Evolutionary conservation across 2,113 vertebrate species (phyloP).

Genomic region (Oreochromis aureus): DNA sequence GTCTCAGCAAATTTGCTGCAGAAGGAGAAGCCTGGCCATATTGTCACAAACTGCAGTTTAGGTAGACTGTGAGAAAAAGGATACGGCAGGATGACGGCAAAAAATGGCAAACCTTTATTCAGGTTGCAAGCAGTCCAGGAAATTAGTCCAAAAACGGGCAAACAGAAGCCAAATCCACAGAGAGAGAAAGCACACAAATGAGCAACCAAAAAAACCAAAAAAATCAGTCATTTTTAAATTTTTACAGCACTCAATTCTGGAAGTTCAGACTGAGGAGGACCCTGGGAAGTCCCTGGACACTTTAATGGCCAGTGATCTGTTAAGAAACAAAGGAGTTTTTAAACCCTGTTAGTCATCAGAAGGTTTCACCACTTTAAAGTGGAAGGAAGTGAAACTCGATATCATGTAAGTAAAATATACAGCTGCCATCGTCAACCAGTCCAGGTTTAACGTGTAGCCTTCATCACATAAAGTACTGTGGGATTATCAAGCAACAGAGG

Average conservation of each 20-base stretch:
- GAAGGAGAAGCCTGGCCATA: not conserved
- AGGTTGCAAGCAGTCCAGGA: not conserved
- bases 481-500: not conserved
- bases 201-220: not conserved
- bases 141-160: not conserved
- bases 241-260: not conserved
- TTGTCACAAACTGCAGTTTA: not conserved
- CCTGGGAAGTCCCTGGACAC: not conserved
- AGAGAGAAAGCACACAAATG: not conserved
- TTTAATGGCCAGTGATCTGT: not conserved
- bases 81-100: not conserved
- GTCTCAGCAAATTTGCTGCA: not conserved
- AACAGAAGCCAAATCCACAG: not conserved
- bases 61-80: not conserved
- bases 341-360: not conserved
- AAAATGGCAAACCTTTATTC: not conserved
- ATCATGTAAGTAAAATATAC: not conserved
- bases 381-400: slow-evolving; percentile 6
- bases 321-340: not conserved
- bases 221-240: not conserved
- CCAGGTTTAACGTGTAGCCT: no score
- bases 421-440: not conserved
- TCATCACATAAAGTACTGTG: not conserved
- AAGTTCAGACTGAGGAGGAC: not conserved
- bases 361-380: not conserved